phyloP scores from a whole-genome alignment of 2,113 vertebrate species.

The Hemichromis elongatus region DNA sequence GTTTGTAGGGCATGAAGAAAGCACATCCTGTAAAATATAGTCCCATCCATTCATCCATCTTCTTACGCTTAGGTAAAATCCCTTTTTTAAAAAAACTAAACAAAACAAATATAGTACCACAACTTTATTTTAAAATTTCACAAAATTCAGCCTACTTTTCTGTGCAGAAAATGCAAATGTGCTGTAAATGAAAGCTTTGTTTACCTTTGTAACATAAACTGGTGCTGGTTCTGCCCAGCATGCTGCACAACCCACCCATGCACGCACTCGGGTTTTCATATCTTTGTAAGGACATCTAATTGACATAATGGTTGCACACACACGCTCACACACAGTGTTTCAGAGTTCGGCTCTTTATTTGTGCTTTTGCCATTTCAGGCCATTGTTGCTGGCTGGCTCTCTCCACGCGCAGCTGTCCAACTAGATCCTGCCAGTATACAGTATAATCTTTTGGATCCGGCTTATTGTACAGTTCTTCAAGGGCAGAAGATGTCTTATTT shows the following conservation, averaged over 20 bases:
- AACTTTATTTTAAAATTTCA: fast-evolving
- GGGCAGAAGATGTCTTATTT: neutral
- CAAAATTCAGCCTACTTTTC: neutral
- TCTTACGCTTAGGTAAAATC: neutral
- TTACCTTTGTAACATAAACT: neutral
- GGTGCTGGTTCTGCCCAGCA: neutral
- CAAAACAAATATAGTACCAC: too few species aligned
- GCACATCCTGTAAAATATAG: fast-evolving
- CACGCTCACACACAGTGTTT: neutral
- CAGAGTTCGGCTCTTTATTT: neutral
- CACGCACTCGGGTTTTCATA: fast-evolving
- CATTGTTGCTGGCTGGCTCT: neutral
- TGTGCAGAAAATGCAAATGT: neutral
- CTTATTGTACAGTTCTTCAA: neutral
- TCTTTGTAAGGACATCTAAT: neutral
- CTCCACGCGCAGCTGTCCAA: neutral
- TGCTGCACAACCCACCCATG: neutral
- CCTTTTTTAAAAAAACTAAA: too few species aligned
- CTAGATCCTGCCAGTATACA: neutral
- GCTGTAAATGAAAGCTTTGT: neutral
- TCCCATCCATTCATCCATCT: neutral
- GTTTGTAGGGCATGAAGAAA: neutral
- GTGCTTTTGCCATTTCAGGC: neutral
- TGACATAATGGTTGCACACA: neutral
- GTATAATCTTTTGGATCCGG: neutral